phyloP scores from a whole-genome alignment of 2,797 vertebrate species.

The Atherinosoma microstoma region DNA sequence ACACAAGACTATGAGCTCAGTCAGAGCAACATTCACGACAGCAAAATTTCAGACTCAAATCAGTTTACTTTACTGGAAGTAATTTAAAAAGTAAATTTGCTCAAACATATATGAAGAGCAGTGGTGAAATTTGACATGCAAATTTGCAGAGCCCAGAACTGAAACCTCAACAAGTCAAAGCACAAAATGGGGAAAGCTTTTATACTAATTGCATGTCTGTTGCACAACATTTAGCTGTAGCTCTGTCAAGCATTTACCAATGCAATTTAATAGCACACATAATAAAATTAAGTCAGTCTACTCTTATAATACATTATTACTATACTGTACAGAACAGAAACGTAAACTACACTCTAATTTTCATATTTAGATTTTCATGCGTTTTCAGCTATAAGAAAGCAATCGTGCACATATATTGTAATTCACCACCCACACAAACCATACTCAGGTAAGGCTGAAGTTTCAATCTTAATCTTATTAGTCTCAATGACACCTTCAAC shows the following conservation, averaged over 20 bases:
- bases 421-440: conserved; percentile 11
- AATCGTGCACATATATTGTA: not conserved
- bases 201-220: not conserved
- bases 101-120: not conserved
- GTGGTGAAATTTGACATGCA: conserved; percentile 13
- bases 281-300: not conserved
- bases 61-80: conserved; percentile 7
- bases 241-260: not conserved
- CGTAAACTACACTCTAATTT: not conserved
- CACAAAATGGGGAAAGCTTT: not conserved
- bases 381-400: too few species aligned
- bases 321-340: not conserved
- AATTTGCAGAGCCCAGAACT: not conserved
- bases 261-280: not conserved
- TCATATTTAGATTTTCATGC: too few species aligned
- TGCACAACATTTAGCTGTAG: not conserved
- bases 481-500: conserved; percentile 13
- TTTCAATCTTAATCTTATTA: conserved; percentile 14
- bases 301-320: not conserved
- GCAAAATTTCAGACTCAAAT: conserved; percentile 1
- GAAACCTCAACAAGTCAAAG: not conserved
- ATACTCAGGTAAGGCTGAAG: conserved; percentile 10
- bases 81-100: not conserved
- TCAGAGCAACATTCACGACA: conserved; percentile 4
- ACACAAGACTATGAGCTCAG: not conserved